These are phyloP conservation scores for Pocillopora meandrina DNA, from an alignment of 92 coral and sea anemone genomes.

Conservation along the genomic window DNA sequence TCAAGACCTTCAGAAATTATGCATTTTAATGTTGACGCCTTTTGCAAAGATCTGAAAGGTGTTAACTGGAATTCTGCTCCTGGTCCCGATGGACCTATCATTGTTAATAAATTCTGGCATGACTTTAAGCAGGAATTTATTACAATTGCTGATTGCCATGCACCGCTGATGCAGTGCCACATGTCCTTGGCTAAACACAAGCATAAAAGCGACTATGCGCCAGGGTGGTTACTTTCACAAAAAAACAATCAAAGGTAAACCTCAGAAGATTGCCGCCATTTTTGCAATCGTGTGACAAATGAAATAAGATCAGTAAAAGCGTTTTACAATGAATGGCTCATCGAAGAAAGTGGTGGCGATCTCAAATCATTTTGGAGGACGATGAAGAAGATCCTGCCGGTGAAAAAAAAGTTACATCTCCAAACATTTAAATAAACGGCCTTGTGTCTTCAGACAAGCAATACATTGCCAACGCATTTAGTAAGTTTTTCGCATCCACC, in stretches of 20 bases:
- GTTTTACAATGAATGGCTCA: no score
- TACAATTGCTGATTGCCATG: conserved; percentile 58
- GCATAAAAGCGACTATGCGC: conserved; percentile 40
- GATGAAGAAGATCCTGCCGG: no score
- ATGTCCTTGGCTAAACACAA: conserved; percentile 26
- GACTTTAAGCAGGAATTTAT: conserved; percentile 42
- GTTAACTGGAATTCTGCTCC: conserved; percentile 42
- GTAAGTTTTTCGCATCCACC: no score
- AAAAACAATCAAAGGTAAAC: not conserved
- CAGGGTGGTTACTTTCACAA: conserved; percentile 26
- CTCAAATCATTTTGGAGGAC: no score
- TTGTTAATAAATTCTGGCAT: conserved; percentile 49
- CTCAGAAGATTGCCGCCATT: not conserved
- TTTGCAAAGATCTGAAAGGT: conserved; percentile 53
- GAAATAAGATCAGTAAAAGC: no score
- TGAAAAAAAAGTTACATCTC: no score
- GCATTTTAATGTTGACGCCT: conserved; percentile 27
- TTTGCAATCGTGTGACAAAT: not conserved
- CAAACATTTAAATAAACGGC: no score
- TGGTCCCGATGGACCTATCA: conserved; percentile 42
- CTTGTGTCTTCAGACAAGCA: no score
- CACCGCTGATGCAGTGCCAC: conserved; percentile 59
- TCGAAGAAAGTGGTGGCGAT: no score
- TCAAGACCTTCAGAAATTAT: conserved; percentile 58
- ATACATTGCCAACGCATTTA: no score